A percentile compares a stretch with the other conserved stretches of the same genome.
phyloP scores from a whole-genome alignment of 2,113 vertebrate genomes.

The Coreoperca whiteheadi region DNA sequence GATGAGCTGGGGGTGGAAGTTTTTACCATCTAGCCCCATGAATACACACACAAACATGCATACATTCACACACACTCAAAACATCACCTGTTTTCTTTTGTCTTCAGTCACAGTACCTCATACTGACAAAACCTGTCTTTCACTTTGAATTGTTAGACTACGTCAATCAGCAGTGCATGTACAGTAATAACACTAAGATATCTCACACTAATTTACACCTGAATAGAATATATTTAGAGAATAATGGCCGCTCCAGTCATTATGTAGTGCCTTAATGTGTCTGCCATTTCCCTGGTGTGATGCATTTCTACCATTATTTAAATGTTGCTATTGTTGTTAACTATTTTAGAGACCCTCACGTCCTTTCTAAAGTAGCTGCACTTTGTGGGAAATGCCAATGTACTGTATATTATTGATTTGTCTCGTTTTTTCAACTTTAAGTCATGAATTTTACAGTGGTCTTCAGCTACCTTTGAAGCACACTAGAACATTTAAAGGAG shows the following conservation, averaged over 20 bases:
- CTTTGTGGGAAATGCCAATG: constrained; percentile 41
- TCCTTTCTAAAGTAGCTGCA: constrained; percentile 7
- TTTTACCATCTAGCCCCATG: not conserved
- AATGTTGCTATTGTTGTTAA: constrained; percentile 31
- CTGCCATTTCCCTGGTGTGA: not conserved
- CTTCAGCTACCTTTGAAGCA: constrained; percentile 8
- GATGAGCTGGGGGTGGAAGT: not conserved
- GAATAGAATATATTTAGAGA: constrained; percentile 27
- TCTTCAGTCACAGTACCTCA: constrained; percentile 22
- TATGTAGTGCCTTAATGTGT: not conserved
- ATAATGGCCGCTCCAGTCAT: constrained; percentile 6
- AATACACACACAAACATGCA: not conserved
- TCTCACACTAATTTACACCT: constrained; percentile 68
- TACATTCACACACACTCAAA: not conserved
- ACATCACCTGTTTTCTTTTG: constrained; percentile 5
- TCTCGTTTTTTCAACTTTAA: constrained; percentile 30
- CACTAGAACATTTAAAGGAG: constrained; percentile 29
- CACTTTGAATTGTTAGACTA: constrained; percentile 34
- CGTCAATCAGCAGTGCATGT: constrained; percentile 19
- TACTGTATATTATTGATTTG: constrained; percentile 38
- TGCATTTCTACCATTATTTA: constrained; percentile 33
- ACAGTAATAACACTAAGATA: not conserved
- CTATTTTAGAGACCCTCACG: constrained; percentile 13
- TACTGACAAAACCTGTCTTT: constrained; percentile 8
- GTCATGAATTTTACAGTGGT: constrained; percentile 43